phyloP scores from a whole-genome alignment of 1,140 invertebrate species.

The Drosophila pruinosa region DNA sequence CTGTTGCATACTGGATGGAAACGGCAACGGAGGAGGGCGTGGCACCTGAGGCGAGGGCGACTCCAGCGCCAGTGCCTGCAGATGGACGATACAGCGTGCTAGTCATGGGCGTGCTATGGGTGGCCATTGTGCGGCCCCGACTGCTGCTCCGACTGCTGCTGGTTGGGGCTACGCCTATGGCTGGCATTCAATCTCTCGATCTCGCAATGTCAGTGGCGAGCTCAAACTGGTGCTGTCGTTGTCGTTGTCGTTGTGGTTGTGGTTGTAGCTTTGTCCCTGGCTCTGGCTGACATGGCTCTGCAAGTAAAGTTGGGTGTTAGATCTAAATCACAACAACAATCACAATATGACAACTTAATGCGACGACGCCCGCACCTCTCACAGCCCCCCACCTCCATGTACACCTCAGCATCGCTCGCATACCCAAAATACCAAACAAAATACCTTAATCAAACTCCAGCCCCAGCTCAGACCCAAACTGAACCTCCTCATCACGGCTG shows the following conservation, averaged over 20 bases:
- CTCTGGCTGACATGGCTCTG: constrained; percentile 35
- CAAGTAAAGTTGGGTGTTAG: constrained; percentile 4
- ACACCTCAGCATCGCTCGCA: not conserved
- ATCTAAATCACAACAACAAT: constrained; percentile 18
- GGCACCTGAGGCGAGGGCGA: constrained; percentile 8
- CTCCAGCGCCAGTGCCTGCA: constrained; percentile 22
- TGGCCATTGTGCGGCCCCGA: constrained; percentile 36
- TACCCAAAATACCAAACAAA: constrained; percentile 8
- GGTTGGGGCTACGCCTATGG: constrained; percentile 11
- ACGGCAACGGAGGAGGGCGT: constrained; percentile 28
- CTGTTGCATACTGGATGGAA: constrained; percentile 1
- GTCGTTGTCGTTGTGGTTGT: not conserved
- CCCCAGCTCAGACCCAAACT: not conserved
- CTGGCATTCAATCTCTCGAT: constrained; percentile 19
- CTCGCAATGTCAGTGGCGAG: constrained; percentile 16
- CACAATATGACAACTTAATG: constrained; percentile 30
- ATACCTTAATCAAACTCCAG: not conserved
- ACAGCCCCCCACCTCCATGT: not conserved
- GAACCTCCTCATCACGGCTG: constrained; percentile 25
- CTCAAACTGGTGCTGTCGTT: not conserved
- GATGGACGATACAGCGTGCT: constrained; percentile 58
- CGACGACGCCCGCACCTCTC: constrained; percentile 11
- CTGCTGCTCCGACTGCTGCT: not conserved
- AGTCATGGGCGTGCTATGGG: constrained; percentile 52
- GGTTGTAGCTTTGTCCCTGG: not conserved